phyloP scores from a whole-genome alignment of 2,113 vertebrate genomes.

The Pelodiscus sinensis region DNA sequence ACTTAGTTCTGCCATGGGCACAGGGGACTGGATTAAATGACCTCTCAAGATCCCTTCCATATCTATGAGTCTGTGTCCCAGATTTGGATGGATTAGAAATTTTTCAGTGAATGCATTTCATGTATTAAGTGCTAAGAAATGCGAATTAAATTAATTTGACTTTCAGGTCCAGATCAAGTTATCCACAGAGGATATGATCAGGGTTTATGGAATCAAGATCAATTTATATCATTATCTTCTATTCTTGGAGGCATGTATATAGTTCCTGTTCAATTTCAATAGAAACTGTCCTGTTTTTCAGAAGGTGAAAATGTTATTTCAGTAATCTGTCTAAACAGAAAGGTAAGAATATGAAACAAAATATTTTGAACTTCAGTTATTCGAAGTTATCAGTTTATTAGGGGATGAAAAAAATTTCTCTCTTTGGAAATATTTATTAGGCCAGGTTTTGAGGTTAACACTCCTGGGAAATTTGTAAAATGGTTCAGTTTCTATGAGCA shows the following conservation, averaged over 20 bases:
- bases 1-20: no score
- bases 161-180: not conserved
- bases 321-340: not conserved
- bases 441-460: slow-evolving; percentile 29
- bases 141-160: not conserved
- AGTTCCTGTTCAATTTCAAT: not conserved
- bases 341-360: not conserved
- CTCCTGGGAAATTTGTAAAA: slow-evolving; percentile 44
- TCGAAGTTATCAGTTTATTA: slow-evolving; percentile 2
- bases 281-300: not conserved
- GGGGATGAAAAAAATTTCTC: slow-evolving; percentile 19
- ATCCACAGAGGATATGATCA: not conserved
- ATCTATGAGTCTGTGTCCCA: not conserved
- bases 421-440: slow-evolving; percentile 14
- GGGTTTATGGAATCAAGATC: not conserved
- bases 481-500: slow-evolving; percentile 22
- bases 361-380: not conserved
- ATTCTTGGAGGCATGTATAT: not conserved
- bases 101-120: not conserved
- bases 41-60: no score
- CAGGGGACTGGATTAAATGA: no score
- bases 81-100: not conserved
- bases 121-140: not conserved
- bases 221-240: not conserved
- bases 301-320: slow-evolving; percentile 1